Percentiles rank a stretch among this genome's conserved stretches.
These are phyloP conservation scores for Trichacis sp. DNA, from an alignment of 2,888 invertebrate species.

Conservation along the genomic window DNA sequence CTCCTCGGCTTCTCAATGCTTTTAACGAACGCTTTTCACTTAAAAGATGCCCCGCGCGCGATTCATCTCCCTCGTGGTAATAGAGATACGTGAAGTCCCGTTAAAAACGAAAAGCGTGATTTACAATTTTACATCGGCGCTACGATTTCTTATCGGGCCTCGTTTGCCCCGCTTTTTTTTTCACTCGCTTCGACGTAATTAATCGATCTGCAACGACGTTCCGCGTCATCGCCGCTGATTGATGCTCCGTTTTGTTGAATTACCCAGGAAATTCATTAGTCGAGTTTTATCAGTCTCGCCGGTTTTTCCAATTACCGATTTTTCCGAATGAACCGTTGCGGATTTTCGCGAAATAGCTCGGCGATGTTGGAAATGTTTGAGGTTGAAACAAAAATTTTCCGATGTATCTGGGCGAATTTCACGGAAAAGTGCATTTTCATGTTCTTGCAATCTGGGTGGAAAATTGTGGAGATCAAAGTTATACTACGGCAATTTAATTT, in stretches of 20 bases:
- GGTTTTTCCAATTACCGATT: constrained; percentile 38
- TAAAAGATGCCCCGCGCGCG: neutral
- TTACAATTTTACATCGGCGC: neutral
- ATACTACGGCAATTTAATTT: no score
- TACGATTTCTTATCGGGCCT: neutral
- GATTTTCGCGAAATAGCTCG: no score
- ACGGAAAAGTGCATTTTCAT: no score
- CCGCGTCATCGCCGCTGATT: constrained; percentile 17
- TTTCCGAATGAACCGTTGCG: no score
- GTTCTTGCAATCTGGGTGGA: no score
- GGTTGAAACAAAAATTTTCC: no score
- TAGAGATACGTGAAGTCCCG: neutral
- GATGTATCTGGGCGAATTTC: no score
- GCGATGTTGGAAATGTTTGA: no score
- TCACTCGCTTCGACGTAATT: no score
- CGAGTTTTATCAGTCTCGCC: constrained; percentile 26
- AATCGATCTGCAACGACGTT: no score
- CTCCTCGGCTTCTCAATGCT: neutral
- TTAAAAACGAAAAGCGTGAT: neutral
- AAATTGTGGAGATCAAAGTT: no score
- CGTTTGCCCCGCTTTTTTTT: neutral
- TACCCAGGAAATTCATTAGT: constrained; percentile 37
- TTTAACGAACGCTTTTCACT: constrained; percentile 3
- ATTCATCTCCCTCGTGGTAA: neutral
- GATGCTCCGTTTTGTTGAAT: constrained; percentile 28